Evolutionary conservation across 2,797 vertebrate genomes (phyloP), one percentile per base, ranked within the genome.

Genomic region (Propithecus deckenii): DNA sequence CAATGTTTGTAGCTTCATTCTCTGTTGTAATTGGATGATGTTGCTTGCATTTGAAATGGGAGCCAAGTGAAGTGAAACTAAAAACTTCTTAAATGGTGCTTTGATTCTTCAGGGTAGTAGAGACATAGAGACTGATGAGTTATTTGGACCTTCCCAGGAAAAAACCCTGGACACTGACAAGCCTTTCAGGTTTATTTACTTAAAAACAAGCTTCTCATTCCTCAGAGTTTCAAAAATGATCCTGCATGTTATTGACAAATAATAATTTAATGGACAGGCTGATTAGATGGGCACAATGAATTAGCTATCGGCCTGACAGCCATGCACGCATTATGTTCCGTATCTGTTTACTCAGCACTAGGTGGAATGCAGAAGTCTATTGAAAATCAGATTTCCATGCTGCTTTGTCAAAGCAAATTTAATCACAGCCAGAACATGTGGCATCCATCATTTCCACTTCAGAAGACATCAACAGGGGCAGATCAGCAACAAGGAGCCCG

Each of bases 401-500:
- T 98, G 98, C 98, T 99, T 98, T 99, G 98, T 99, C 98, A 99
- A 98, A 99, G 98, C 97, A 98, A 98, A 99, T 98, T 99, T 99
- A 99, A 99, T 99, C 98, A 99, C 97, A 98, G 98, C 96, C 97
- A 97, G 97, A 98, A 98, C 98, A 98, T 98, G 98, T 96, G 98
- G 98, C 98, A 99, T 99, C 98, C 97, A 98, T 99, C 98, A 99
- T 98, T 99, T 99, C 98, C 98, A 98, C 98, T 98, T 99, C 98
- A 99, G 97, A 98, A 98, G 96, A 93, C 98, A 98, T 98, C 98
- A 98, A 79, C 97, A 91, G 98, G 98, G 98, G 97, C 98, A 98
- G 98, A 98, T 98, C 98, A 98, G 98, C 98, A 98, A 93, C 98
- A 97, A 98, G 97, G 96, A 98, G 96, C 97, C 95, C 0, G 94